Conservation (phyloP, 1,140 invertebrate species). For the Apis laboriosa region DNA sequence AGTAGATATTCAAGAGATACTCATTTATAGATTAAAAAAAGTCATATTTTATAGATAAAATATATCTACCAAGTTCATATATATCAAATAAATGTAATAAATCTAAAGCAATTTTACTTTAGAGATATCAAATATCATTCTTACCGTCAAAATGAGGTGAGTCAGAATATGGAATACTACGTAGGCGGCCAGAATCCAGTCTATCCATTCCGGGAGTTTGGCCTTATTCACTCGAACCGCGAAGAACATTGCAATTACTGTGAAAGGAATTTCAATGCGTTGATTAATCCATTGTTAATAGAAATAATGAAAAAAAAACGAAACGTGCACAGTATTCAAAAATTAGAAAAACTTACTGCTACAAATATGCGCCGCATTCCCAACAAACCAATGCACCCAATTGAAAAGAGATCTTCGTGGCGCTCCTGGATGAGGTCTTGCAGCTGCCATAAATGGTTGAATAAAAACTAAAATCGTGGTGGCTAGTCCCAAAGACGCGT, state of each 20-base stretch:
- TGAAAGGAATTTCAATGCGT: conserved; percentile 74
- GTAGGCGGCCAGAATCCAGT: conserved; percentile 93
- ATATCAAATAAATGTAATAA: not conserved
- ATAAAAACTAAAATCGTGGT: conserved; percentile 91
- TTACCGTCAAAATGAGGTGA: conserved; percentile 94
- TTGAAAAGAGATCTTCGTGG: conserved; percentile 93
- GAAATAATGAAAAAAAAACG: not conserved
- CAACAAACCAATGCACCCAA: conserved; percentile 96
- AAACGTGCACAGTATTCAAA: not conserved
- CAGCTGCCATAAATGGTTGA: conserved; percentile 92
- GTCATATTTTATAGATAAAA: not conserved
- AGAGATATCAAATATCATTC: conserved; percentile 77
- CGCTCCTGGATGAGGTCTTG: conserved; percentile 92
- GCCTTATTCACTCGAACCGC: conserved; percentile 92
- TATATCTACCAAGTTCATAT: too few relatives aligned
- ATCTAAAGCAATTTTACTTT: not conserved
- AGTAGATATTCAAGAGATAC: not conserved
- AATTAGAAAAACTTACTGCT: conserved; percentile 86
- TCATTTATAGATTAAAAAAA: conserved; percentile 5
- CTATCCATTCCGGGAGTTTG: conserved; percentile 91
- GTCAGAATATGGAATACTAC: conserved; percentile 94
- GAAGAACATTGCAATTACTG: conserved; percentile 96
- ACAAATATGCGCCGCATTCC: conserved; percentile 95
- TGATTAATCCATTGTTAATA: conserved; percentile 26
- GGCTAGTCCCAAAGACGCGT: conserved; percentile 90